Evolutionary conservation across 2,888 invertebrate species (phyloP), one percentile per base, ranked within the genome.

Genomic region (Hemithea aestivaria): DNA sequence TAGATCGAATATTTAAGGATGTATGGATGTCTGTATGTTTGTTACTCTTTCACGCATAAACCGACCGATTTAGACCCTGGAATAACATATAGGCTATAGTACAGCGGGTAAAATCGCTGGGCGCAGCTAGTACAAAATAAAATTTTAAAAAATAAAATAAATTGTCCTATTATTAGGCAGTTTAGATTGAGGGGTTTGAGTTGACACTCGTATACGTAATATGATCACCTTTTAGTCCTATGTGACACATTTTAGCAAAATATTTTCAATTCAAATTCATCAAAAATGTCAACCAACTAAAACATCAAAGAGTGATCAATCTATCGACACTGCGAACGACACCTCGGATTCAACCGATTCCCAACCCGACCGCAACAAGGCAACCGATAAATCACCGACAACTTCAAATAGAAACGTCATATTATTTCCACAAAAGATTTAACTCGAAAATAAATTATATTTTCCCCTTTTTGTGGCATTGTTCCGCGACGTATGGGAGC

Each of bases 351-450:
- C 52, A 68, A 66, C 62, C 61, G 58, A 60, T 62, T 57, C 60
- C 56, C 53, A 26, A 21, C 56, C 61, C 55, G 59, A 70, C 74
- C 74, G 58, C 74, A 72, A 71, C 71, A 73, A 71, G 70, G 72
- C 72, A 71, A 60, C 83, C 85, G 75, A 88, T 88, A 88, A 87
- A 88, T 88, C 87, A 87, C 67, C 67, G 72, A 68, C 73, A 80
- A 83, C 87, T 85, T 85, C 83, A 84, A 88, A 88, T 87, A 87
- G 87, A 88, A 87, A 87, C 78, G 87, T 88, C 87, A 88, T 87
- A 87, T 87, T 88, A 88, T 85, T 87, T 82, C 82, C 85, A 87
- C 88, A 87, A 88, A 88, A 88, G 87, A 87, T 88, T 88, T 87
- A 87, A 87, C 87, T 85, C 70, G 83, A 84, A 88, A 87, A 88